These are phyloP conservation scores for Erythrocercus mccallii DNA, from an alignment of 2,113 vertebrate genomes.

Conservation along the genomic window DNA sequence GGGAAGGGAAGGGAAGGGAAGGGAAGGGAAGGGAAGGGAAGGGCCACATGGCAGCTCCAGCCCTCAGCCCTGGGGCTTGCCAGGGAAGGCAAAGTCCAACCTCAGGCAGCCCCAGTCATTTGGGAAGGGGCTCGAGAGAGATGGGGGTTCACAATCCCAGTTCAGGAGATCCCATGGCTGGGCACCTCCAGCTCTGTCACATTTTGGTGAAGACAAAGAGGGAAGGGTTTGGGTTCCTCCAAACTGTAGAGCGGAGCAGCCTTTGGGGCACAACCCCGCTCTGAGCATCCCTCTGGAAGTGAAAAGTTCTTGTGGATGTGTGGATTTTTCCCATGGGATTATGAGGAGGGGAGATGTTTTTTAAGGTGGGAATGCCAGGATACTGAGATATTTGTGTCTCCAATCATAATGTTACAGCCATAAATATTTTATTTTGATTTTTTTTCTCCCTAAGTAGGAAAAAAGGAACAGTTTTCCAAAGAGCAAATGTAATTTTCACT, in stretches of 20 bases:
- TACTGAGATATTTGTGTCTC: neutral
- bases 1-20: neutral
- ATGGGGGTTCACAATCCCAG: neutral
- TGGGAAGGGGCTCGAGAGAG: neutral
- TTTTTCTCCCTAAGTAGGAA: neutral
- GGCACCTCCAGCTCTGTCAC: neutral
- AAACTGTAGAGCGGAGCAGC: fast-evolving
- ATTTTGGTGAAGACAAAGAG: neutral
- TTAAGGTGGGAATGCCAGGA: neutral
- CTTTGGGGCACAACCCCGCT: neutral
- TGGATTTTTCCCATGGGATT: neutral
- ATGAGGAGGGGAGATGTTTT: neutral
- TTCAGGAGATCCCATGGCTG: neutral
- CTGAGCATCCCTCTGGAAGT: neutral
- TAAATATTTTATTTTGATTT: fast-evolving
- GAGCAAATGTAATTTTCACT: neutral
- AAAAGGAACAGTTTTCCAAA: neutral
- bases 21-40: neutral
- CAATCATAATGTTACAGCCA: neutral
- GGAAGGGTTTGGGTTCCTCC: neutral
- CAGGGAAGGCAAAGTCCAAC: neutral
- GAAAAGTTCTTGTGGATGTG: neutral
- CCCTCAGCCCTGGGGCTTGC: neutral
- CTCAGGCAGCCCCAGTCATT: neutral
- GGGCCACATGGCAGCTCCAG: neutral